phyloP scores from a whole-genome alignment of 2,888 invertebrate genomes.

The Hymenopus coronatus region DNA sequence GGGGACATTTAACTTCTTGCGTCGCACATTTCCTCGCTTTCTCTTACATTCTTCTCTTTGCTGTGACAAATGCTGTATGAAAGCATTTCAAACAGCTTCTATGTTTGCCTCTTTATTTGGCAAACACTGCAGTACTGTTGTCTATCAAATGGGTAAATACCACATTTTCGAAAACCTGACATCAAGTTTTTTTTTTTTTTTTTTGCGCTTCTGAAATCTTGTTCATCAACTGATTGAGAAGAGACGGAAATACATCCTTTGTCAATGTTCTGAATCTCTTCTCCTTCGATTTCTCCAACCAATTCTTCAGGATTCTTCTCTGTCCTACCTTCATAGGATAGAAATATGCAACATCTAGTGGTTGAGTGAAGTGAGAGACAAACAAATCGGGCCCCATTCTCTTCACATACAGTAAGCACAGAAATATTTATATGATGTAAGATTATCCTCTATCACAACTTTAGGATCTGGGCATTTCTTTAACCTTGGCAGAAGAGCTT shows the following conservation, averaged over 20 bases:
- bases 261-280: not conserved
- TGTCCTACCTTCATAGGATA: not conserved
- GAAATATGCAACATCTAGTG: not conserved
- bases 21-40: not conserved
- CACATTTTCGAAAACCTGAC: not conserved
- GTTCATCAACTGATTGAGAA: not conserved
- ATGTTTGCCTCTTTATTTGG: not conserved
- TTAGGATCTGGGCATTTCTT: no score
- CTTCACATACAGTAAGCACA: no score
- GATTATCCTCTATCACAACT: no score
- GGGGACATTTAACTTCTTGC: not conserved
- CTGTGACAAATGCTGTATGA: not conserved
- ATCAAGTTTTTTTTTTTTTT: not conserved
- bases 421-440: no score
- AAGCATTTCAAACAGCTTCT: not conserved
- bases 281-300: no score
- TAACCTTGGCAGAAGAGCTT: no score
- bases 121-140: not conserved
- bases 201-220: no score
- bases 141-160: not conserved
- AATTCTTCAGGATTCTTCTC: not conserved
- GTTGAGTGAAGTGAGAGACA: no score
- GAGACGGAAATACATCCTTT: not conserved
- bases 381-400: no score
- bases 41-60: not conserved